These are phyloP conservation scores for Hylaeus volcanicus DNA, from an alignment of 1,140 invertebrate genomes.

Conservation along the genomic window DNA sequence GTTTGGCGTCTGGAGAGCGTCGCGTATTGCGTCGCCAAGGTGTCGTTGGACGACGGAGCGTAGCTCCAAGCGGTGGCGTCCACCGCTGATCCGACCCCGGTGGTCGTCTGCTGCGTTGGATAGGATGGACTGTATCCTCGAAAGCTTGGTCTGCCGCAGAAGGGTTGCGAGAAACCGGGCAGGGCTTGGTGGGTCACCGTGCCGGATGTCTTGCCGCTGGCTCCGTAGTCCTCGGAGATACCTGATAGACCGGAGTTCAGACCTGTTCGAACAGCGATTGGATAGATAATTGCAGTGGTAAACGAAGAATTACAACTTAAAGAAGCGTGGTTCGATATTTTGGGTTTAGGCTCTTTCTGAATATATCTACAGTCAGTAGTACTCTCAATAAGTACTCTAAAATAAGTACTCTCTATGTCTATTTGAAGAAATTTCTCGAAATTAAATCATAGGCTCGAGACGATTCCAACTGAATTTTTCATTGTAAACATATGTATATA, in stretches of 20 bases:
- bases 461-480: no score
- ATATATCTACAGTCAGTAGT: no score
- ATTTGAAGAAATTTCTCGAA: no score
- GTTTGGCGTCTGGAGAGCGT: slow-evolving; percentile 58
- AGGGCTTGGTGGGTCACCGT: slow-evolving; percentile 69
- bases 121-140: slow-evolving; percentile 72
- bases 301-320: no score
- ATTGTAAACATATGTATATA: no score
- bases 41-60: slow-evolving; percentile 49
- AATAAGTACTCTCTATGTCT: no score
- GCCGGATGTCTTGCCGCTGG: slow-evolving; percentile 63
- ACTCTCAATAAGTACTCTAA: no score
- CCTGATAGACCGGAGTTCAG: slow-evolving; percentile 52
- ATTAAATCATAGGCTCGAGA: no score
- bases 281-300: no score
- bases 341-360: no score
- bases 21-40: slow-evolving; percentile 58
- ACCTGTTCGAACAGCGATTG: slow-evolving; percentile 11
- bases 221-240: slow-evolving; percentile 71
- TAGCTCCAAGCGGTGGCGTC: slow-evolving; percentile 68
- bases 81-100: neutral
- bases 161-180: slow-evolving; percentile 74
- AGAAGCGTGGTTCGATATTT: no score
- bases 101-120: slow-evolving; percentile 59
- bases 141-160: slow-evolving; percentile 60